Base-by-base conservation (phyloP, 2,113 vertebrate genomes). In the Grammomys surdaster region DNA sequence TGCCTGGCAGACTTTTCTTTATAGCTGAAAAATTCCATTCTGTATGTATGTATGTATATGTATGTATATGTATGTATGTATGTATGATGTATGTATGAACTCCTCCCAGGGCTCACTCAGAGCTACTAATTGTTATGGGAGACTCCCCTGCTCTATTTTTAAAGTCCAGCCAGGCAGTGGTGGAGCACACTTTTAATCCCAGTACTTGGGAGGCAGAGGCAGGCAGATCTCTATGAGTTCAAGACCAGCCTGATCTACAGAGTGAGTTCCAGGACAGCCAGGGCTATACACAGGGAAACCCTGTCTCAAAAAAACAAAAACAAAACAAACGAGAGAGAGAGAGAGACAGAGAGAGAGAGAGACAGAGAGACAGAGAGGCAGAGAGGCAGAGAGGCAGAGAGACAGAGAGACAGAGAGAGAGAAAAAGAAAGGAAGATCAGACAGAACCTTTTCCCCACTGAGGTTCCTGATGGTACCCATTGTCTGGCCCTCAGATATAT, bases 291-390 rank as follows among this genome's bases (percentile, higher is more conserved):
- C 69, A 70, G 69, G 19, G 69, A n/a, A n/a, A 70, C 69, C 36
- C 16, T 70, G 33, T 19, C 2, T 19, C 11, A n/a, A 70, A 70
- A 70, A 70, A 70, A 5, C 69, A 70, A 70, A 70, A n/a, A 33
- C 3, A 31, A 13, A 26, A 28, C 1, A 9, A 10, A 9, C 28
- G 26, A 3, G 63, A 3, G 63, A 11, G 7, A 11, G 9, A 26
- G 26, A 65, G 24, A 28, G 63, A 31, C 11, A 4, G 65, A 31
- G 65, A 5, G 7, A 2, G 20, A 24, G 17, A 7, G 48, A 48
- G 48, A 48, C 6, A 48, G 9, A 11, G 58, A 26, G 60, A 63
- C 17, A 60, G 58, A 60, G 58, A 60, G 58, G 16, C 4, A 19
- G 5, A 13, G 13, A 20, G 19, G 17, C 19, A 17, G 56, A 16